Conservation (phyloP, 2,113 vertebrate species). For the Motacilla alba region DNA sequence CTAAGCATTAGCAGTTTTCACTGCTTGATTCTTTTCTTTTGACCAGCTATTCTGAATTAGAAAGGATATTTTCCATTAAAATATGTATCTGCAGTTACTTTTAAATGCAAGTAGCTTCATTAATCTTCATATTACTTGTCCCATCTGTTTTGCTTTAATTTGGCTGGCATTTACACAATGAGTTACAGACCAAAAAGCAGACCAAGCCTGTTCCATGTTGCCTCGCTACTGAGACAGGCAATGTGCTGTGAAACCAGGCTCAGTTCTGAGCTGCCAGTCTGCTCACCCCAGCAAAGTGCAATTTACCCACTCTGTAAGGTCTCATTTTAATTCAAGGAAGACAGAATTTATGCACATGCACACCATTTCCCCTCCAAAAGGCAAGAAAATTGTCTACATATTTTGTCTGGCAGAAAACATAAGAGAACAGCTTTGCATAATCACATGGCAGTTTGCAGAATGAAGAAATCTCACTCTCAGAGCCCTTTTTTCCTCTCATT, state of each 20-base stretch:
- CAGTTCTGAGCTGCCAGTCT: background rate
- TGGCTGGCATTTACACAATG: slow-evolving; percentile 65
- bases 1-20: background rate
- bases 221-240: slow-evolving; percentile 33
- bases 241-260: slow-evolving; percentile 41
- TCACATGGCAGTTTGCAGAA: slow-evolving; percentile 8
- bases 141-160: slow-evolving; percentile 66
- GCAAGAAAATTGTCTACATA: slow-evolving; percentile 37
- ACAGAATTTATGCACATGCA: slow-evolving; percentile 39
- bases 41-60: background rate
- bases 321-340: slow-evolving; percentile 25
- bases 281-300: background rate
- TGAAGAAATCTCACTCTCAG: background rate
- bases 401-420: slow-evolving; percentile 53
- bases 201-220: slow-evolving; percentile 42
- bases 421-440: slow-evolving; percentile 45
- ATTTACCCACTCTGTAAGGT: background rate
- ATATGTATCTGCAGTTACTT: background rate
- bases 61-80: slow-evolving; percentile 17
- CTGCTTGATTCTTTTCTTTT: background rate
- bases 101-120: slow-evolving; percentile 43
- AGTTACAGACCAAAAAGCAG: slow-evolving; percentile 41
- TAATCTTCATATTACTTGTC: slow-evolving; percentile 58
- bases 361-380: slow-evolving; percentile 39
- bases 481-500: background rate